Conservation (phyloP, 1,140 invertebrate genomes). For the Bombyx mandarina region DNA sequence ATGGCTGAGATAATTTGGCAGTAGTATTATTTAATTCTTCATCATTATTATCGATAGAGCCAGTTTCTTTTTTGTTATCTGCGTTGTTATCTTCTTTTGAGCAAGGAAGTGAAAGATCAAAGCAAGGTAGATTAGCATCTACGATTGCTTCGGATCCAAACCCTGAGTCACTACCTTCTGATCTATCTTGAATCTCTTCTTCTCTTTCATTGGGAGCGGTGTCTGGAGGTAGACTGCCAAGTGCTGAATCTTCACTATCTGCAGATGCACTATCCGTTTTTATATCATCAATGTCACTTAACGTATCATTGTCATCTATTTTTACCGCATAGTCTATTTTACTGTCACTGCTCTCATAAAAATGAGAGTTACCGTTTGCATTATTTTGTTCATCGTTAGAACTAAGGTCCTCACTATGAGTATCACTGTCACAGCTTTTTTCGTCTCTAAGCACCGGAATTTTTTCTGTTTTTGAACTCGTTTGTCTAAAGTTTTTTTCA, state of each 20-base stretch:
- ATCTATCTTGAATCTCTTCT: conserved; percentile 70
- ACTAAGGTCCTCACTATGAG: conserved; percentile 54
- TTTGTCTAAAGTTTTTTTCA: conserved; percentile 20
- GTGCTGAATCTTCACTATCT: conserved; percentile 67
- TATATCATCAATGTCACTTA: conserved; percentile 69
- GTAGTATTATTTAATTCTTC: conserved; percentile 15
- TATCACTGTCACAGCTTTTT: conserved; percentile 54
- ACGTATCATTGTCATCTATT: conserved; percentile 64
- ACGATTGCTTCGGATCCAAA: conserved; percentile 77
- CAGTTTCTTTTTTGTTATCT: conserved; percentile 16
- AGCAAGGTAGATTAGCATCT: conserved; percentile 56
- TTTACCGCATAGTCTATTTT: conserved; percentile 63
- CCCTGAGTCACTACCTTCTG: conserved; percentile 87
- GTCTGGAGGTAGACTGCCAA: conserved; percentile 63
- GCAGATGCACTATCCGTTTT: conserved; percentile 68
- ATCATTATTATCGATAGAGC: conserved; percentile 19
- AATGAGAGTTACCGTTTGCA: conserved; percentile 54
- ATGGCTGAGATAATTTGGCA: conserved; percentile 12
- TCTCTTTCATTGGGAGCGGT: conserved; percentile 45
- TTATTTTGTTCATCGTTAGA: conserved; percentile 56
- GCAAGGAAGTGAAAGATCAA: conserved; percentile 40
- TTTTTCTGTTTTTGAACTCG: conserved; percentile 26
- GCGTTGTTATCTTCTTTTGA: conserved; percentile 26
- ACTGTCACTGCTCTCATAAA: conserved; percentile 65
- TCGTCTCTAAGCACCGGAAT: conserved; percentile 43